Evolutionary conservation across 2,113 vertebrate genomes (phyloP).

Genomic region (Ovibos moschatus): DNA sequence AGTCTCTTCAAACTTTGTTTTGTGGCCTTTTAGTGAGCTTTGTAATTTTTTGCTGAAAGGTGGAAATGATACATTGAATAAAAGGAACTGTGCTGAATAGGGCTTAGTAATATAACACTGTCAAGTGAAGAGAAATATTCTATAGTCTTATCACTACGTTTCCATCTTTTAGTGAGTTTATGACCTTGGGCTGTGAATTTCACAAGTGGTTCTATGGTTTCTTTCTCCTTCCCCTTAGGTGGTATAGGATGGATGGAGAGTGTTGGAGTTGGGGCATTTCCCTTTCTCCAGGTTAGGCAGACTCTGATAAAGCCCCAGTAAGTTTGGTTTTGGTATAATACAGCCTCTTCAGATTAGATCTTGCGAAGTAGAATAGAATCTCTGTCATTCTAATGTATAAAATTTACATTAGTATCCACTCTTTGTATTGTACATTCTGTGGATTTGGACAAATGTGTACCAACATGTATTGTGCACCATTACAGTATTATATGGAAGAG

Average conservation of each 20-base stretch:
- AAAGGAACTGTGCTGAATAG: neutral
- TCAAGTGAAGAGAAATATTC: neutral
- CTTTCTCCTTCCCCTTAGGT: neutral
- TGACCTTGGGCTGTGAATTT: neutral
- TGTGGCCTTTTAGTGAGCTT: neutral
- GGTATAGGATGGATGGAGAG: neutral
- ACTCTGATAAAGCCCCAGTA: neutral
- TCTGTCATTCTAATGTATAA: neutral
- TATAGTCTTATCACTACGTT: neutral
- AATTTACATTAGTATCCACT: neutral
- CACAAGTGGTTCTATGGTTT: neutral
- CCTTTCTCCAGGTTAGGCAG: neutral
- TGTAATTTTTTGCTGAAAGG: neutral
- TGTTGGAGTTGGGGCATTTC: neutral
- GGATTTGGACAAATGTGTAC: neutral
- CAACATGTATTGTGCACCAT: neutral
- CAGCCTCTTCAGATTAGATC: neutral
- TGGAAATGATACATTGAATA: neutral
- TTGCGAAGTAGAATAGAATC: neutral
- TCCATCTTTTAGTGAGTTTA: neutral
- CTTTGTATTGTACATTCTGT: neutral
- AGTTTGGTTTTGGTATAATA: neutral
- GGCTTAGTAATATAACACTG: neutral
- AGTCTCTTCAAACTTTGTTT: neutral
- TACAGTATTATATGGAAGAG: neutral